These are phyloP conservation scores for Papilio glaucus DNA, from an alignment of 1,140 invertebrate species.

Conservation along the genomic window DNA sequence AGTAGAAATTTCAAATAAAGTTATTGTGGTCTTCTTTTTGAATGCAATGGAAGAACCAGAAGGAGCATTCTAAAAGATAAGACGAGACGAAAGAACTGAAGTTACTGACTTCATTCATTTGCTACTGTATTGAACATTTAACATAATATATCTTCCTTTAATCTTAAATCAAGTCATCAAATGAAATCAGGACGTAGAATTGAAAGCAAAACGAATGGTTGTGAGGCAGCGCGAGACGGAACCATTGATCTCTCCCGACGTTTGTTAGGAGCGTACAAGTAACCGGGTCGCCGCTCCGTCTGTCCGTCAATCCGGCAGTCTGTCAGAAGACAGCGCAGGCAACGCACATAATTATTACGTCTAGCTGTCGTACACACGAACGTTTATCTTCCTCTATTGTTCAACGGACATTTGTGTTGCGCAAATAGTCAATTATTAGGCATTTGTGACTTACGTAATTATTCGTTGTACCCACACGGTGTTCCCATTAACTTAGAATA, in stretches of 20 bases:
- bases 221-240: not conserved
- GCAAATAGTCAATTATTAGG: not conserved
- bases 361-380: not conserved
- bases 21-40: too few species aligned
- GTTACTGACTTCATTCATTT: too few species aligned
- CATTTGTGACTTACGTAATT: not conserved
- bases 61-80: too few species aligned
- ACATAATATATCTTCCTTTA: not conserved
- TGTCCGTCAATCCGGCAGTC: conserved; percentile 1
- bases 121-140: not conserved
- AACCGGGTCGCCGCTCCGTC: conserved; percentile 9
- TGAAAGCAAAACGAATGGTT: conserved; percentile 9
- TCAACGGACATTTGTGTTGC: not conserved
- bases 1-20: too few species aligned
- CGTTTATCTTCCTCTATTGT: conserved; percentile 21
- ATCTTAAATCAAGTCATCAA: not conserved
- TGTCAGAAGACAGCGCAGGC: not conserved
- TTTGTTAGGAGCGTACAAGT: not conserved
- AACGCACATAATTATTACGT: conserved; percentile 7
- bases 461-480: not conserved
- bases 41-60: too few species aligned
- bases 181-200: not conserved
- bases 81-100: too few species aligned
- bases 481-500: too few species aligned
- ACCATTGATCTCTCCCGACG: conserved; percentile 18